Evolutionary conservation across 2,888 invertebrate species (phyloP).

Genomic region (Caenorhabditis panamensis): DNA sequence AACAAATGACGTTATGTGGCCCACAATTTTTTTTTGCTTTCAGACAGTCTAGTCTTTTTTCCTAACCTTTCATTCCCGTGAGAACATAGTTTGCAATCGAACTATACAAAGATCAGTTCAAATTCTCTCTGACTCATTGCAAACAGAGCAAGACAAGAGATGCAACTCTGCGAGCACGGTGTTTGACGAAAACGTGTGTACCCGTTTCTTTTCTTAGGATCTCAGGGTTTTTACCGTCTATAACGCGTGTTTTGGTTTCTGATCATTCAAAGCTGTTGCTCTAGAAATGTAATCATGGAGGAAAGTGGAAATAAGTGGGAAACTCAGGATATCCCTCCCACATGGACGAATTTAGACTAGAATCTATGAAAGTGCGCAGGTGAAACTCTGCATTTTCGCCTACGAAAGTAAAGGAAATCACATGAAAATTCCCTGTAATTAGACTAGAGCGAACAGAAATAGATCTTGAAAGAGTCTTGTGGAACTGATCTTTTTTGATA

Average conservation of each 20-base stretch:
- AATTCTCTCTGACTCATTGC: slow-evolving; percentile 14
- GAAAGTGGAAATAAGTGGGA: too few species aligned
- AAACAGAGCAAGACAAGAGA: background rate
- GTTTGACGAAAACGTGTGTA: background rate
- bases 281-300: too few species aligned
- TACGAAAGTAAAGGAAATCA: background rate
- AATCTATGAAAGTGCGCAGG: slow-evolving; percentile 5
- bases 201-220: background rate
- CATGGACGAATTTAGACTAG: slow-evolving; percentile 8
- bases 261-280: slow-evolving; percentile 23
- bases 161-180: background rate
- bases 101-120: slow-evolving; percentile 25
- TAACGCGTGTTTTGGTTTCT: slow-evolving; percentile 26
- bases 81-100: background rate
- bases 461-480: background rate
- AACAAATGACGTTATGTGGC: too few species aligned
- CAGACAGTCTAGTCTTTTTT: too few species aligned
- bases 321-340: too few species aligned
- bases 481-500: background rate
- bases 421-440: background rate
- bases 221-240: background rate
- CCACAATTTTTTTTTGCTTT: too few species aligned
- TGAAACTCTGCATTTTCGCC: background rate
- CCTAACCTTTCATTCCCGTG: too few species aligned
- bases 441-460: background rate